phyloP scores from a whole-genome alignment of 1,140 invertebrate genomes.

The Aradophagus sp. region DNA sequence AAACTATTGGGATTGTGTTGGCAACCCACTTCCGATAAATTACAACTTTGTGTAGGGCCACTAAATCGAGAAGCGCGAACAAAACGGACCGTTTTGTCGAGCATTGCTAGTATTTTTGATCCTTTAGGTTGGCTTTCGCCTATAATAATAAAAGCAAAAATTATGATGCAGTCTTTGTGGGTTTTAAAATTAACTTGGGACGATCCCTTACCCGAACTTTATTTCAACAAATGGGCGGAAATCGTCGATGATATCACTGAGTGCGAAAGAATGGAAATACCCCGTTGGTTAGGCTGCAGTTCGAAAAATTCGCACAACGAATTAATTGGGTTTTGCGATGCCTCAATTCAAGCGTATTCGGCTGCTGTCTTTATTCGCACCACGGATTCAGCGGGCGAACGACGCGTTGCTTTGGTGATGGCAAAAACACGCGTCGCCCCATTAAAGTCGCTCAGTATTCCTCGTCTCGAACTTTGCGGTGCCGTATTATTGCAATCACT shows the following conservation, averaged over 20 bases:
- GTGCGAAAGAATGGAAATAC: no score
- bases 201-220: background rate
- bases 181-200: conserved; percentile 16
- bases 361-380: conserved; percentile 24
- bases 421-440: no score
- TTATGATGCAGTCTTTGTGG: conserved; percentile 62
- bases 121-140: no score
- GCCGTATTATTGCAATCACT: no score
- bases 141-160: no score
- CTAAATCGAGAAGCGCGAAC: background rate
- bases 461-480: no score
- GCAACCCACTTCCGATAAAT: no score
- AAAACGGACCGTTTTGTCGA: conserved; percentile 32
- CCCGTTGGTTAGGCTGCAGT: background rate
- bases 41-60: no score
- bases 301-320: conserved; percentile 11
- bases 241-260: background rate
- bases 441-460: no score
- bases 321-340: conserved; percentile 36
- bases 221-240: background rate
- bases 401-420: background rate
- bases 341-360: conserved; percentile 10
- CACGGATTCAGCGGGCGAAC: background rate
- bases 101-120: conserved; percentile 55
- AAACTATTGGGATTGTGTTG: no score